phyloP scores from a whole-genome alignment of 1,140 invertebrate species.

The Ectropis grisescens region DNA sequence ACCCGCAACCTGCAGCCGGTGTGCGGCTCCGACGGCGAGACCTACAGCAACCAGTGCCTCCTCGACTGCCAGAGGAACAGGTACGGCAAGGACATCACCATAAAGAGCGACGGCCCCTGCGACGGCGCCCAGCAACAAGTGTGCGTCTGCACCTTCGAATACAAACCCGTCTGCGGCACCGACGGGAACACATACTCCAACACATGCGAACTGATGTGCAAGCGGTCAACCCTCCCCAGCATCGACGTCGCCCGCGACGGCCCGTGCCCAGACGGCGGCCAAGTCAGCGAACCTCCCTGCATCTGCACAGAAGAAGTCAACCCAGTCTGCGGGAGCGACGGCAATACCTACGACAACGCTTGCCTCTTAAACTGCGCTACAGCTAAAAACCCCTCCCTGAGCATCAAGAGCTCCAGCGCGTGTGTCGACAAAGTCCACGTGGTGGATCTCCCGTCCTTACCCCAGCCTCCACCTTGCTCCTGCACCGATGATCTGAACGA shows the following conservation, averaged over 20 bases:
- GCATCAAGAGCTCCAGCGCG: slow-evolving; percentile 6
- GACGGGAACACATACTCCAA: slow-evolving; percentile 43
- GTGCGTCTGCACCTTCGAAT: slow-evolving; percentile 65
- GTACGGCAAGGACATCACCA: slow-evolving; percentile 7
- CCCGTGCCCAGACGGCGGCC: slow-evolving; percentile 1
- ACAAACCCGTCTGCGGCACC: slow-evolving; percentile 78
- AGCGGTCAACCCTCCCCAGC: background rate
- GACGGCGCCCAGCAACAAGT: background rate
- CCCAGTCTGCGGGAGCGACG: slow-evolving; percentile 22
- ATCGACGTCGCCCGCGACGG: background rate
- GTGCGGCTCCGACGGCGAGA: slow-evolving; percentile 58
- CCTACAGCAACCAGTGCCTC: slow-evolving; percentile 65
- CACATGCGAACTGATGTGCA: slow-evolving; percentile 1
- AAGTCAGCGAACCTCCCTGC: slow-evolving; percentile 12
- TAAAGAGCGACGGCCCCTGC: slow-evolving; percentile 5
- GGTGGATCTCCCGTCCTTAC: background rate
- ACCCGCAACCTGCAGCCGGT: slow-evolving; percentile 60
- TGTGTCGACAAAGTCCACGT: slow-evolving; percentile 11
- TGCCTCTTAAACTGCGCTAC: slow-evolving; percentile 19
- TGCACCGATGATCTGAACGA: slow-evolving; percentile 21
- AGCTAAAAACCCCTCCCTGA: slow-evolving; percentile 4
- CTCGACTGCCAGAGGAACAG: slow-evolving; percentile 41
- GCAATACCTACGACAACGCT: slow-evolving; percentile 14
- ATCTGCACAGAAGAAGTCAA: slow-evolving; percentile 12
- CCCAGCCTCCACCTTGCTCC: slow-evolving; percentile 7